A percentile compares a stretch with the other conserved stretches of the same genome.
phyloP scores from a whole-genome alignment of 1,140 invertebrate genomes.

The Drosophila serrata region DNA sequence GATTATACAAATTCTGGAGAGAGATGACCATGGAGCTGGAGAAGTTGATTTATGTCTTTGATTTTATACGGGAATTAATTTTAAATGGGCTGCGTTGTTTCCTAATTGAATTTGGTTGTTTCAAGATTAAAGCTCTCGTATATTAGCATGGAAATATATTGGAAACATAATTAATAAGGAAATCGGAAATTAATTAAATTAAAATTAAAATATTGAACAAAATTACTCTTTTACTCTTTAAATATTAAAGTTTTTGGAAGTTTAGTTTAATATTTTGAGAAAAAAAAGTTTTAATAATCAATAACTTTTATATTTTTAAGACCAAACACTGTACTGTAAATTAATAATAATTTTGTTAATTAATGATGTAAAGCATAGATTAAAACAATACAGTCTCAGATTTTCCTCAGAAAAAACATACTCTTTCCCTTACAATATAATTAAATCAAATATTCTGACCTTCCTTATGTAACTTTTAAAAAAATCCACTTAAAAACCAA shows the following conservation, averaged over 20 bases:
- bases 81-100: neutral
- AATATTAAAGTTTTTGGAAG: too few species aligned
- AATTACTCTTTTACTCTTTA: too few species aligned
- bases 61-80: conserved; percentile 2
- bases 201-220: too few species aligned
- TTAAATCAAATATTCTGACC: neutral
- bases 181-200: too few species aligned
- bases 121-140: too few species aligned
- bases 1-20: conserved; percentile 56
- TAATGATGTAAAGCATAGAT: neutral
- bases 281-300: too few species aligned
- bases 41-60: conserved; percentile 12
- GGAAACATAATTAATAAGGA: neutral
- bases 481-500: conserved; percentile 56
- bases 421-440: too few species aligned
- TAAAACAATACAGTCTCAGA: neutral
- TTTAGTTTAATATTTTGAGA: too few species aligned
- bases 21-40: conserved; percentile 6
- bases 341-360: too few species aligned
- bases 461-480: neutral
- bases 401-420: too few species aligned
- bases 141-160: neutral
- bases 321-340: too few species aligned
- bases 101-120: neutral
- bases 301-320: too few species aligned